phyloP scores from a whole-genome alignment of 2,888 invertebrate species.

The Tipula unca region DNA sequence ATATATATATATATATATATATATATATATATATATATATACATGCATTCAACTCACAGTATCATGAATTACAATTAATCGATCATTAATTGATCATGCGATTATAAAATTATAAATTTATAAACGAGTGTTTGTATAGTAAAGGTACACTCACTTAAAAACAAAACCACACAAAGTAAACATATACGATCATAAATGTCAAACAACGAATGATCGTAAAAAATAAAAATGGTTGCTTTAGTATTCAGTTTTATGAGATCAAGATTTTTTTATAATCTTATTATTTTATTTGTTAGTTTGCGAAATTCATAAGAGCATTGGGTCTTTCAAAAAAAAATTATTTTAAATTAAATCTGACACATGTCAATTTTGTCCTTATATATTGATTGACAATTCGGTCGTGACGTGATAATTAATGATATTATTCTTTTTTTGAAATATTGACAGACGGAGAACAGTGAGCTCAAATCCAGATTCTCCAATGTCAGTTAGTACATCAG shows the following conservation, averaged over 20 bases:
- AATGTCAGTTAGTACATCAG: slow-evolving; percentile 25
- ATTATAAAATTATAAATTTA: background rate
- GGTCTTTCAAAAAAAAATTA: background rate
- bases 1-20: background rate
- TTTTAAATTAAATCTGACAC: background rate
- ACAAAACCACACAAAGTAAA: background rate
- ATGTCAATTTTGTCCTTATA: background rate
- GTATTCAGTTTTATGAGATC: background rate
- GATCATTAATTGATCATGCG: slow-evolving; percentile 14
- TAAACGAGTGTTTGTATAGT: background rate
- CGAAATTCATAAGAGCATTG: background rate
- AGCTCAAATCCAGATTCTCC: slow-evolving; percentile 27
- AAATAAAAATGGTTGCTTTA: background rate
- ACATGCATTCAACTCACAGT: too few species aligned
- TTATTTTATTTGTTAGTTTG: background rate
- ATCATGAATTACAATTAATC: background rate
- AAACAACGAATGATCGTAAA: slow-evolving; percentile 8
- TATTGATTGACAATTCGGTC: background rate
- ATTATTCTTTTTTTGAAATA: background rate
- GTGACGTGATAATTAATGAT: background rate
- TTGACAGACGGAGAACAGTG: slow-evolving; percentile 27
- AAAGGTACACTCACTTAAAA: background rate
- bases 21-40: background rate
- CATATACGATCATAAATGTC: background rate
- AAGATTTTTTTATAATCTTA: slow-evolving; percentile 8